These are phyloP conservation scores for Scaptomyza cyrtandrae DNA, from an alignment of 2,888 invertebrate genomes.

Conservation along the genomic window DNA sequence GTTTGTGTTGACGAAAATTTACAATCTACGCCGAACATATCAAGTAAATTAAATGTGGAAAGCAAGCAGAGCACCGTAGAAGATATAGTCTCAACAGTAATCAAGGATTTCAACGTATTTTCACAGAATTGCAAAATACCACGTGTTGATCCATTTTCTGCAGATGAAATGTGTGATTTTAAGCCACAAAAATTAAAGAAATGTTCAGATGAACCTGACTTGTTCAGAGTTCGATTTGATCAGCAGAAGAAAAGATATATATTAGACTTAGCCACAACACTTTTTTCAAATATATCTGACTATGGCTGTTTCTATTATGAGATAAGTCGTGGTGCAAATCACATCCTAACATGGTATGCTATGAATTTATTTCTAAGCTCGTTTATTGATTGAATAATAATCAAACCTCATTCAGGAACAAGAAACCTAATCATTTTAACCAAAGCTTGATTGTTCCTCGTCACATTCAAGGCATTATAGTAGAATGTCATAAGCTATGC, in stretches of 20 bases:
- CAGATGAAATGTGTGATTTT: conserved; percentile 79
- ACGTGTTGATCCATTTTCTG: conserved; percentile 86
- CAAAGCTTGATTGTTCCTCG: conserved; percentile 44
- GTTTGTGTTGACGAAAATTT: not conserved
- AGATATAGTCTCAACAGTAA: not conserved
- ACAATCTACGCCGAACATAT: too few relatives aligned
- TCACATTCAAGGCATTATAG: conserved; percentile 58
- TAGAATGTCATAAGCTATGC: conserved; percentile 80
- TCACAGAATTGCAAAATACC: conserved; percentile 87
- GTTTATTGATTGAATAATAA: too few relatives aligned
- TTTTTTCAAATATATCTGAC: conserved; percentile 25
- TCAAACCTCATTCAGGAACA: conserved; percentile 9
- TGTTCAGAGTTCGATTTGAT: conserved; percentile 39
- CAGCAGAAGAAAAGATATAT: conserved; percentile 28
- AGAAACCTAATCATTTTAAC: not conserved
- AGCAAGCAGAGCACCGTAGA: not conserved
- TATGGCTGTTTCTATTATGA: conserved; percentile 70
- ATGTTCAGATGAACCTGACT: conserved; percentile 30
- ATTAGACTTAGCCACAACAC: conserved; percentile 12
- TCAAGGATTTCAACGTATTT: conserved; percentile 39
- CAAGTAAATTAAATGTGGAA: not conserved
- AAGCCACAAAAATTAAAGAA: not conserved
- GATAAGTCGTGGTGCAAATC: conserved; percentile 32
- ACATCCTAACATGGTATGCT: conserved; percentile 9
- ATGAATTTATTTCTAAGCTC: not conserved